Conservation (phyloP, 2,888 invertebrate genomes). For the Hypomecis atomaria region DNA sequence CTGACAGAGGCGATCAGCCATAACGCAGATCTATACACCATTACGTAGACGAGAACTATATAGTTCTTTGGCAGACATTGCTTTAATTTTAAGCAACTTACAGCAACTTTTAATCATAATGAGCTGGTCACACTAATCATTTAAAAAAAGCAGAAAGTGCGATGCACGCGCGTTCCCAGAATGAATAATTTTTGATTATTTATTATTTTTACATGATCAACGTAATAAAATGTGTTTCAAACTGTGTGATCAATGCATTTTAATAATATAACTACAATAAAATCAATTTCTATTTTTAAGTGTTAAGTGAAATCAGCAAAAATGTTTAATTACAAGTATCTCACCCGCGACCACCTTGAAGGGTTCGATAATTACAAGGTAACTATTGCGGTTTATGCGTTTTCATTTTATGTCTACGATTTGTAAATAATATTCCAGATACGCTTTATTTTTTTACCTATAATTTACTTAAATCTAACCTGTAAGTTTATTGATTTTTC, state of each 20-base stretch:
- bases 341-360: slow-evolving; percentile 92
- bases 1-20: too few relatives aligned
- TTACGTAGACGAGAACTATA: too few relatives aligned
- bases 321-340: slow-evolving; percentile 90
- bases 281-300: slow-evolving; percentile 9
- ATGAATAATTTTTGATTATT: slow-evolving; percentile 1
- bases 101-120: too few relatives aligned
- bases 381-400: slow-evolving; percentile 32
- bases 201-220: slow-evolving; percentile 1
- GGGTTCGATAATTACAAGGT: slow-evolving; percentile 98
- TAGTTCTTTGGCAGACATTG: too few relatives aligned
- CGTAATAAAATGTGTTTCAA: slow-evolving; percentile 24
- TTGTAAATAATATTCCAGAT: not conserved
- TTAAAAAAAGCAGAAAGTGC: not conserved
- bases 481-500: slow-evolving; percentile 54
- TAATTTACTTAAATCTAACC: slow-evolving; percentile 49
- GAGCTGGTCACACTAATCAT: not conserved
- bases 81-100: too few relatives aligned
- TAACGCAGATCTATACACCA: too few relatives aligned
- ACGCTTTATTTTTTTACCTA: not conserved
- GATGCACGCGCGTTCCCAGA: slow-evolving; percentile 1
- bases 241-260: not conserved
- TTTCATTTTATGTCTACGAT: slow-evolving; percentile 15
- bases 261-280: slow-evolving; percentile 15
- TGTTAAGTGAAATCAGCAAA: slow-evolving; percentile 49